These are phyloP conservation scores for Drosophila incognita DNA, from an alignment of 2,888 invertebrate genomes.

Conservation along the genomic window DNA sequence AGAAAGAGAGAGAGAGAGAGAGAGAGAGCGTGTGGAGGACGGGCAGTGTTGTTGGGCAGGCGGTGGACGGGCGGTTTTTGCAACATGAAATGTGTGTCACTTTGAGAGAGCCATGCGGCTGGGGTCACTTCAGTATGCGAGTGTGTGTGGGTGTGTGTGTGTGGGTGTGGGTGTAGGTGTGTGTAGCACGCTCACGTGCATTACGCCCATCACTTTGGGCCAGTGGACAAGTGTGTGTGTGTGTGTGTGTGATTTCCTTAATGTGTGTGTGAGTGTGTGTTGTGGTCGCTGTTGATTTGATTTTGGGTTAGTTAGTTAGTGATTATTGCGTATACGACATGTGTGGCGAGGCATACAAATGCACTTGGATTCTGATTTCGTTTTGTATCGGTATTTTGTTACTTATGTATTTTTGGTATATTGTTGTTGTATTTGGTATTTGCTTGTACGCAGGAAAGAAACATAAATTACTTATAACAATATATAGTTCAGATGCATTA, in stretches of 20 bases:
- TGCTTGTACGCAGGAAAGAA: slow-evolving; percentile 73
- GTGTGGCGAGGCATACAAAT: slow-evolving; percentile 67
- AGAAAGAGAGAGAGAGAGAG: background rate
- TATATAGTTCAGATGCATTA: slow-evolving; percentile 81
- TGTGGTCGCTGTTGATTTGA: slow-evolving; percentile 39
- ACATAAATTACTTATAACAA: slow-evolving; percentile 80
- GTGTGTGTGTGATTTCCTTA: slow-evolving; percentile 8
- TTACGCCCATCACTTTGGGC: slow-evolving; percentile 35
- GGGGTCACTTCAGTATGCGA: slow-evolving; percentile 33
- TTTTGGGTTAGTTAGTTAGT: slow-evolving; percentile 47
- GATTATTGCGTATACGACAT: slow-evolving; percentile 74
- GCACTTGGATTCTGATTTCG: slow-evolving; percentile 80
- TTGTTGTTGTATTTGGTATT: slow-evolving; percentile 27
- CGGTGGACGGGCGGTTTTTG: slow-evolving; percentile 17
- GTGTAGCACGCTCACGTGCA: slow-evolving; percentile 43
- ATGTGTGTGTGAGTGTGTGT: background rate
- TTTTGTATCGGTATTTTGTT: slow-evolving; percentile 42
- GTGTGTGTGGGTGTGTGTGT: slow-evolving; percentile 11
- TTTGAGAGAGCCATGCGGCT: slow-evolving; percentile 33
- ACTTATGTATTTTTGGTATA: slow-evolving; percentile 44
- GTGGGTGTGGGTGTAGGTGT: slow-evolving; percentile 17
- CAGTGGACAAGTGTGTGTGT: slow-evolving; percentile 28
- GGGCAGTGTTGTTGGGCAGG: slow-evolving; percentile 13
- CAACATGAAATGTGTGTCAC: slow-evolving; percentile 54
- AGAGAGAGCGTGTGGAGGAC: slow-evolving; percentile 3